Conservation (phyloP, 2,797 vertebrate species). For the Cercopithecus hamlyni region DNA sequence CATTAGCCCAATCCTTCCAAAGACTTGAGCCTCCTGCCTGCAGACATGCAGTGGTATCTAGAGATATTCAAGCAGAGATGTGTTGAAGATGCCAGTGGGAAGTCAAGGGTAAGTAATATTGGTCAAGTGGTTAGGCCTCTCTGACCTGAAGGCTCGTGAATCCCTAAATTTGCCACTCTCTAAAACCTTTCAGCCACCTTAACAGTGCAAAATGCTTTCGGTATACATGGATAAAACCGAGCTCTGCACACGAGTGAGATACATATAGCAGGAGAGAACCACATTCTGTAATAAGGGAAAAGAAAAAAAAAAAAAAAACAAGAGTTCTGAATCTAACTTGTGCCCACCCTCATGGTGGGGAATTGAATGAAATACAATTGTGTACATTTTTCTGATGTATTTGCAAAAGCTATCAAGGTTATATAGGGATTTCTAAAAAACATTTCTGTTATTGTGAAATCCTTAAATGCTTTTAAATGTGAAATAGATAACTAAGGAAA, state of each 20-base stretch:
- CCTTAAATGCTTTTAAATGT: conserved; percentile 39
- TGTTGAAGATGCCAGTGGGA: neutral
- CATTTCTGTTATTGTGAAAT: conserved; percentile 49
- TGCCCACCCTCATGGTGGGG: neutral
- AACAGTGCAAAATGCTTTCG: neutral
- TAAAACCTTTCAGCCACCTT: neutral
- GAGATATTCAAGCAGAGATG: neutral
- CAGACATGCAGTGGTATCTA: neutral
- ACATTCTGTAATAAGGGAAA: neutral
- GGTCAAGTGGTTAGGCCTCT: neutral
- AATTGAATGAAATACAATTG: neutral
- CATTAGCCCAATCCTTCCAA: neutral
- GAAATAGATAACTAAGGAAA: conserved; percentile 71
- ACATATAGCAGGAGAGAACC: neutral
- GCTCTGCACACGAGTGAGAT: neutral
- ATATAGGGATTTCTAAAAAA: conserved; percentile 13
- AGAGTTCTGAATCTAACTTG: neutral
- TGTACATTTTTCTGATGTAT: neutral
- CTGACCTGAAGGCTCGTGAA: neutral
- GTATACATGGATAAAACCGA: neutral
- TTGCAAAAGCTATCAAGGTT: conserved; percentile 47
- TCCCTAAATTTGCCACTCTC: neutral
- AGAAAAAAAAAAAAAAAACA: neutral
- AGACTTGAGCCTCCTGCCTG: neutral
- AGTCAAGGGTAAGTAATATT: neutral